Base-by-base conservation (phyloP, 2,888 invertebrate genomes). In the Chromoteleia sp. region DNA sequence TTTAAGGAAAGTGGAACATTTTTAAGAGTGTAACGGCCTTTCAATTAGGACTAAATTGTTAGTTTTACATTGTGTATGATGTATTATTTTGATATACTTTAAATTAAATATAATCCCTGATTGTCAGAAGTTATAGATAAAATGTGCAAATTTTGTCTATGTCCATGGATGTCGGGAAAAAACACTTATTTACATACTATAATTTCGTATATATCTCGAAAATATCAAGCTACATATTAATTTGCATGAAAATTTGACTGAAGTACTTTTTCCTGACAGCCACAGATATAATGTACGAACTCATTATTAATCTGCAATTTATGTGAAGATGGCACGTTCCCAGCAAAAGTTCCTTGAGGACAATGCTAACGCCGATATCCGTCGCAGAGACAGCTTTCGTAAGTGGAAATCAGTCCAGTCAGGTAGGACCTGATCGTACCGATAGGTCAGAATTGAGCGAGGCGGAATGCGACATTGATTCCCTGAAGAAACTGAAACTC, bases 381-480 rank as follows among this genome's bases (percentile, higher is more conserved):
- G 92, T 94, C 70, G 93, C 93, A 74, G 94, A 94, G 88, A 93
- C 94, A 54, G 92, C 93, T 41, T 94, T 94, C 87, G 91, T 92
- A 70, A 92, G 92, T 77, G 91, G 91, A 59, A 81, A 86, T 84
- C 74, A 86, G 81, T 83, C 84, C 78, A 67, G 83, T 65, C 86
- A 85, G 45, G 85, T 85, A 71, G 86, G 86, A 81, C 88, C 89
- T 76, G 92, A 92, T 12, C 90, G 92, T 15, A 84, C 81, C 50
- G 93, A 93, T 65, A 93, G 94, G 86, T 93, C 94, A 68, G 95
- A 95, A 90, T 92, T 95, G 85, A 94, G 94, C 86, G 95, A 95
- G 89, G 94, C 95, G 67, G 95, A 95, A 89, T 95, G 95, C 91
- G 95, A 95, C 93, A 94, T 95, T 91, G 95, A 95, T 88, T 95